These are phyloP conservation scores for Dryococelus australis DNA, from an alignment of 2,888 invertebrate genomes.

Conservation along the genomic window DNA sequence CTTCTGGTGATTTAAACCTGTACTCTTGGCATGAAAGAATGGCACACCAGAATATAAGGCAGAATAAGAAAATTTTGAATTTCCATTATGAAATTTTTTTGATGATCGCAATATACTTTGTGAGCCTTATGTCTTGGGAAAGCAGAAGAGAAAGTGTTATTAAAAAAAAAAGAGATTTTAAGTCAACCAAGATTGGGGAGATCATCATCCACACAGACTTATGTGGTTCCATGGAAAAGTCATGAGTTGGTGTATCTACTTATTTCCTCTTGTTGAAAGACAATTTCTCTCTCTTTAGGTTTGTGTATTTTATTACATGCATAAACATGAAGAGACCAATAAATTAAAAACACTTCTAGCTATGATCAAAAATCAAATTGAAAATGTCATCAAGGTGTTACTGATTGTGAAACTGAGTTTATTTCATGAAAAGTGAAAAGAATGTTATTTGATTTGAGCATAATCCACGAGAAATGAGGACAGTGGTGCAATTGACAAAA, in stretches of 20 bases:
- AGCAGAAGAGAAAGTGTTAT: not conserved
- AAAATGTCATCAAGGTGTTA: not conserved
- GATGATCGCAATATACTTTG: not conserved
- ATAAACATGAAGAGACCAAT: not conserved
- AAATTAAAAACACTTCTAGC: not conserved
- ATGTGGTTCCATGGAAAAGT: not conserved
- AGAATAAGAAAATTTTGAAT: not conserved
- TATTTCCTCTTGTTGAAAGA: not conserved
- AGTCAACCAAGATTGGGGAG: not conserved
- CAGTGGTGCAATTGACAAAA: not conserved
- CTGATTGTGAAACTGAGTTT: not conserved
- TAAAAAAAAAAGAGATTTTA: not conserved
- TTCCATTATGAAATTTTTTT: too few species aligned
- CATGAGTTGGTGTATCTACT: not conserved
- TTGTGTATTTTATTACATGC: not conserved
- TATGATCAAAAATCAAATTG: not conserved
- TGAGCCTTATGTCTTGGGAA: not conserved
- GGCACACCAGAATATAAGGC: not conserved
- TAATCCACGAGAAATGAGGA: not conserved
- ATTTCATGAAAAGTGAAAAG: not conserved
- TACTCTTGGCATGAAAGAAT: not conserved
- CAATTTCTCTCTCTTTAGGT: not conserved
- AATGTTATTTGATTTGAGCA: not conserved
- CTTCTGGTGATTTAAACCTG: too few species aligned
- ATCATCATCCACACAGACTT: not conserved